A percentile compares a stretch with the other conserved stretches of the same genome.
Conservation (phyloP, 2,888 invertebrate genomes). For the Tetramorium bicarinatum region DNA sequence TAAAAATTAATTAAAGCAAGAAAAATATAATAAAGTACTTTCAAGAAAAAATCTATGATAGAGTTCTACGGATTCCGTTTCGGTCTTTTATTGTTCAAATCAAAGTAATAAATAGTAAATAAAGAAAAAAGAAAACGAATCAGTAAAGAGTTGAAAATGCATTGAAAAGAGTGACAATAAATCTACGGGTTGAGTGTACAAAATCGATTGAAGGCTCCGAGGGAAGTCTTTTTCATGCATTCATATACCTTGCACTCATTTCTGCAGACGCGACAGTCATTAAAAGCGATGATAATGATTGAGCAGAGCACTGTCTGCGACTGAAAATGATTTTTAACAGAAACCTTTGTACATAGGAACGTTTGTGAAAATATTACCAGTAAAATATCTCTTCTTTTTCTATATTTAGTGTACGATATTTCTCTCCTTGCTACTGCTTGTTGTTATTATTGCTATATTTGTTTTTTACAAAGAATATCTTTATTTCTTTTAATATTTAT, state of each 20-base stretch:
- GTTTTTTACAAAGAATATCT: background rate
- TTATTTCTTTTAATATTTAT: background rate
- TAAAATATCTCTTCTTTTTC: background rate
- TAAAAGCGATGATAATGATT: conserved; percentile 80
- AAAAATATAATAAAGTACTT: conserved; percentile 65
- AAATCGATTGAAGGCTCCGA: conserved; percentile 60
- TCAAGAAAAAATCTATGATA: conserved; percentile 39
- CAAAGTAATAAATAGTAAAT: conserved; percentile 64
- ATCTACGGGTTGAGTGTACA: conserved; percentile 41
- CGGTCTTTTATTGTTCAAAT: conserved; percentile 57
- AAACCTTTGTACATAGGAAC: conserved; percentile 64
- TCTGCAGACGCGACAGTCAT: conserved; percentile 78
- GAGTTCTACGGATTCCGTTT: conserved; percentile 58
- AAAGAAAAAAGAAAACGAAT: conserved; percentile 47
- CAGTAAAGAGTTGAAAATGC: conserved; percentile 29
- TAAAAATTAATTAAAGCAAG: conserved; percentile 8
- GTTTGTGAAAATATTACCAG: conserved; percentile 75
- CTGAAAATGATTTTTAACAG: conserved; percentile 78
- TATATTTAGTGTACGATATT: background rate
- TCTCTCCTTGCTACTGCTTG: background rate
- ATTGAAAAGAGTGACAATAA: conserved; percentile 43
- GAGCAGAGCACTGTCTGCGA: conserved; percentile 69
- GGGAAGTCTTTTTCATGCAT: conserved; percentile 44
- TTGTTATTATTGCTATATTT: background rate
- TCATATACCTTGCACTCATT: conserved; percentile 18